These are phyloP conservation scores for Amorpha juglandis DNA, from an alignment of 2,888 invertebrate genomes.

Conservation along the genomic window DNA sequence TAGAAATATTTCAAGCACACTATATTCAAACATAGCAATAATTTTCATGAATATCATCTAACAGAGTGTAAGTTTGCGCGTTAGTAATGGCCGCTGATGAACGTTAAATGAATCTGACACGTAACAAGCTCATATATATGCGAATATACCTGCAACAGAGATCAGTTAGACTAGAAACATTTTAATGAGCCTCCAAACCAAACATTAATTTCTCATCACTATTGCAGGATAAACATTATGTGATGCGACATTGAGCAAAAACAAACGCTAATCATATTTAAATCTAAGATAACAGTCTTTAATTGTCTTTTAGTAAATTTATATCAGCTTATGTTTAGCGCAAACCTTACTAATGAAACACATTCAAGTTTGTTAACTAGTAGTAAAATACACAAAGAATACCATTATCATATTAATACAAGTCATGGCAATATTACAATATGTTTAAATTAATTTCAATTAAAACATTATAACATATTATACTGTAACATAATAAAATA, in stretches of 20 bases:
- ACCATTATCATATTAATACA: slow-evolving; percentile 30
- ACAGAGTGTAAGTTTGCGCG: slow-evolving; percentile 47
- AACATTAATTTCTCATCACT: slow-evolving; percentile 42
- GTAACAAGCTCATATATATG: slow-evolving; percentile 37
- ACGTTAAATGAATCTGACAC: slow-evolving; percentile 40
- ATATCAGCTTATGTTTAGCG: slow-evolving; percentile 38
- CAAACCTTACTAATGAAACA: slow-evolving; percentile 40
- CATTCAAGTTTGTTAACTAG: slow-evolving; percentile 2
- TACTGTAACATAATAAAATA: slow-evolving; percentile 58
- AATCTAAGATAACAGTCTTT: slow-evolving; percentile 66
- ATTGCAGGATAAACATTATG: slow-evolving; percentile 50
- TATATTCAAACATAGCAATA: slow-evolving; percentile 1
- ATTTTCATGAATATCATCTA: not conserved
- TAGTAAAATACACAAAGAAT: slow-evolving; percentile 28
- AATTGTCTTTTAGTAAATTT: slow-evolving; percentile 61
- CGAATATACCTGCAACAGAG: slow-evolving; percentile 57
- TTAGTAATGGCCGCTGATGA: slow-evolving; percentile 64
- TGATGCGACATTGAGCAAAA: slow-evolving; percentile 56
- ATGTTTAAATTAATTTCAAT: slow-evolving; percentile 36
- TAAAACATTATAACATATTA: slow-evolving; percentile 36
- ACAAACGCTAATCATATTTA: slow-evolving; percentile 44
- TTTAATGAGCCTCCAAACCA: slow-evolving; percentile 55
- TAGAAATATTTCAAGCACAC: slow-evolving; percentile 13
- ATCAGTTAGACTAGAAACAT: slow-evolving; percentile 62
- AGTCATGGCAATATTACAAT: slow-evolving; percentile 43